These are phyloP conservation scores for Spatulosminthurus flaviceps DNA, from an alignment of 2,888 invertebrate species.

Conservation along the genomic window DNA sequence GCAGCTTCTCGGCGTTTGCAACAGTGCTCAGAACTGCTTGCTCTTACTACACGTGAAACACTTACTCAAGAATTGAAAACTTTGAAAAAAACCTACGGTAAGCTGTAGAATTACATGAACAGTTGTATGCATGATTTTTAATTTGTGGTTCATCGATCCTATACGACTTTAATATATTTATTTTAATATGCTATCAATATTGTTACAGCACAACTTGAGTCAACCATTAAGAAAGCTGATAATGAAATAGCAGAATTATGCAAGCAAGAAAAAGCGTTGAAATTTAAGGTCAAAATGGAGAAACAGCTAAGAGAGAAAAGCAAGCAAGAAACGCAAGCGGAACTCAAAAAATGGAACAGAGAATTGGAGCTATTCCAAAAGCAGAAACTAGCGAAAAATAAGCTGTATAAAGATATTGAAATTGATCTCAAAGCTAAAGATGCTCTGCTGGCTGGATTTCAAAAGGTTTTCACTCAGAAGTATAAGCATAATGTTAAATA, in stretches of 20 bases:
- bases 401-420: slow-evolving; percentile 41
- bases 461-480: too few relatives aligned
- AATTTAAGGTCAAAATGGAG: slow-evolving; percentile 68
- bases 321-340: slow-evolving; percentile 74
- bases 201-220: slow-evolving; percentile 34
- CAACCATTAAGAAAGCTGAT: slow-evolving; percentile 58
- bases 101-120: background rate
- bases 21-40: slow-evolving; percentile 48
- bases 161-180: too few relatives aligned
- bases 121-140: background rate
- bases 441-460: slow-evolving; percentile 27
- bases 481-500: slow-evolving; percentile 38
- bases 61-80: slow-evolving; percentile 47
- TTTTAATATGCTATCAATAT: too few relatives aligned
- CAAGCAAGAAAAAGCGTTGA: slow-evolving; percentile 70
- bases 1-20: slow-evolving; percentile 51
- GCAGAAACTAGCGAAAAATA: slow-evolving; percentile 70
- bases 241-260: slow-evolving; percentile 72
- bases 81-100: slow-evolving; percentile 21
- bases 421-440: slow-evolving; percentile 49
- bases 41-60: slow-evolving; percentile 50
- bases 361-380: slow-evolving; percentile 76
- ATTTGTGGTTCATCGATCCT: too few relatives aligned
- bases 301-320: slow-evolving; percentile 65
- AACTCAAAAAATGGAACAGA: slow-evolving; percentile 81